Evolutionary conservation across 2,888 invertebrate genomes (phyloP), one percentile per base, ranked within the genome.

Genomic region (Thereva nobilitata): DNA sequence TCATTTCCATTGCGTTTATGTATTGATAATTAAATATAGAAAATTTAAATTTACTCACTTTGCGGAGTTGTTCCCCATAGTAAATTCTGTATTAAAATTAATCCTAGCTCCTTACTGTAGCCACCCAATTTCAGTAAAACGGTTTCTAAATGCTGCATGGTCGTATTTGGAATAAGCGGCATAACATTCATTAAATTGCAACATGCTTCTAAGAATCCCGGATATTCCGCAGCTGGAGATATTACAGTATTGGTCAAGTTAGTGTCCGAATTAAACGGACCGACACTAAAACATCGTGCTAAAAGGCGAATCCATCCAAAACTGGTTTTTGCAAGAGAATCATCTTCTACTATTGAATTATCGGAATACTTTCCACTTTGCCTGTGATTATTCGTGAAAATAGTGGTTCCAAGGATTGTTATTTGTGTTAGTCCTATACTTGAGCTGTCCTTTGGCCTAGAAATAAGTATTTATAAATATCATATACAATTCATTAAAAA

Each of bases 351-450:
- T 59, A 44, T 42, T 10, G 69, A 55, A 45, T 68, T 66, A 67
- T 69, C 67, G 54, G 56, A 69, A 49, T 64, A 68, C n/a, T 52
- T 68, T 64, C 41, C 65, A 47, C 41, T 54, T 35, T 45, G 34
- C 49, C 44, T 52, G 57, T 44, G 57, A 74, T 78, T 77, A n/a
- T 85, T 85, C n/a, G 86, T 86, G 78, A 95, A 95, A 2, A 93
- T 92, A 4, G 93, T 91, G 68, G 89, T 90, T 0, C 94, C 96
- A 50, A 95, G 82, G 57, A 97, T 82, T 4, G 91, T 85, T 71
- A 97, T 88, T 82, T 95, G 95, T 68, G 94, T 88, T 49, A 97
- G 82, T 4, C 95, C 95, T 77, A 96, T 90, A 75, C 91, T 94
- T 73, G 89, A 88, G n/a, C 92, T 92, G 75, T 95, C 95, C 42